phyloP scores from a whole-genome alignment of 1,140 invertebrate species.

The Drosophila dunni region DNA sequence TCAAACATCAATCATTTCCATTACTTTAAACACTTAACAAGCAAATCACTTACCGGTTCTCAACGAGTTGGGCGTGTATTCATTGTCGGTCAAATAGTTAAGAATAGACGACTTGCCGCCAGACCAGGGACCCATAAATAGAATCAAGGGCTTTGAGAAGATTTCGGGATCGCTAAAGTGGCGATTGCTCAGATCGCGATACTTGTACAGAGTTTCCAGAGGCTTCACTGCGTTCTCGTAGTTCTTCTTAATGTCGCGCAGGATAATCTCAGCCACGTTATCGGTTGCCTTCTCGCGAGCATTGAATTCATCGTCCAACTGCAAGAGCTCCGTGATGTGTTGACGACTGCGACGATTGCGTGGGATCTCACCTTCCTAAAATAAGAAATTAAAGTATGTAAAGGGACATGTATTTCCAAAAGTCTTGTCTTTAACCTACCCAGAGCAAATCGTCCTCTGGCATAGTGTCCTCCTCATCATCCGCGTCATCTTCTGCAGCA shows the following conservation, averaged over 20 bases:
- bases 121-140: slow-evolving; percentile 98
- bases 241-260: slow-evolving; percentile 94
- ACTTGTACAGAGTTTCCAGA: slow-evolving; percentile 95
- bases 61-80: slow-evolving; percentile 92
- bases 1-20: not conserved
- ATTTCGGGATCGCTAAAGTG: slow-evolving; percentile 97
- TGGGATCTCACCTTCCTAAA: slow-evolving; percentile 89
- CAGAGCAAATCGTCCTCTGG: slow-evolving; percentile 87
- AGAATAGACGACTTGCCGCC: slow-evolving; percentile 97
- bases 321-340: slow-evolving; percentile 92
- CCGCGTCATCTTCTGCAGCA: slow-evolving; percentile 75
- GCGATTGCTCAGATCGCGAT: slow-evolving; percentile 95
- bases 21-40: not conserved
- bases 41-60: slow-evolving; percentile 89
- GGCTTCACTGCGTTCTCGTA: slow-evolving; percentile 96
- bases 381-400: not conserved
- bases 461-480: slow-evolving; percentile 83
- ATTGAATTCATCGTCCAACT: slow-evolving; percentile 91
- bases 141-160: slow-evolving; percentile 95
- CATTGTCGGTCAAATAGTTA: slow-evolving; percentile 95
- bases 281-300: slow-evolving; percentile 89
- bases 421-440: slow-evolving; percentile 78
- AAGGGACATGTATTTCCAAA: no score
- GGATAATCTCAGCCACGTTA: slow-evolving; percentile 90
- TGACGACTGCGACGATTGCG: slow-evolving; percentile 91